These are phyloP conservation scores for Cabera pusaria DNA, from an alignment of 2,888 invertebrate species.

Conservation along the genomic window DNA sequence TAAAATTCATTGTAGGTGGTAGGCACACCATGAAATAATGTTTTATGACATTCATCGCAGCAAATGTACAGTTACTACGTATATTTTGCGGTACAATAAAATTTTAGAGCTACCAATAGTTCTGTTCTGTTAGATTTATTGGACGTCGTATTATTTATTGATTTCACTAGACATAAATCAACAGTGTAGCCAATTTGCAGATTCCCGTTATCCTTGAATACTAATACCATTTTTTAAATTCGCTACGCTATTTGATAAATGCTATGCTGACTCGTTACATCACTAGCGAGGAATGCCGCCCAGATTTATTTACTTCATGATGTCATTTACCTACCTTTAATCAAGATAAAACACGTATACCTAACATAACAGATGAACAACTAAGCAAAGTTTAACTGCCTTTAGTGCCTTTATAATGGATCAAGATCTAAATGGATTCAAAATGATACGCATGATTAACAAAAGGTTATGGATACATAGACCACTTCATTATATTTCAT, in stretches of 20 bases:
- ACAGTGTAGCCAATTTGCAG: constrained; percentile 2
- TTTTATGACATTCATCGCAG: constrained; percentile 2
- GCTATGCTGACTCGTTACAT: constrained; percentile 34
- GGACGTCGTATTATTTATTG: constrained; percentile 10
- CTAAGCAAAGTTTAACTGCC: no score
- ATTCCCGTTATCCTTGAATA: constrained; percentile 31
- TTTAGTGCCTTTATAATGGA: no score
- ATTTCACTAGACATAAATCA: constrained; percentile 13
- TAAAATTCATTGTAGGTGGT: no score
- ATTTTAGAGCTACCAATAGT: constrained; percentile 11
- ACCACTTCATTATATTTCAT: constrained; percentile 23
- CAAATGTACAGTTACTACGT: constrained; percentile 12
- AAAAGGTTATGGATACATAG: constrained; percentile 21
- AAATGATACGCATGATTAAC: constrained; percentile 15
- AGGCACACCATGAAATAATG: constrained; percentile 35
- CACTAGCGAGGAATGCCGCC: constrained; percentile 39
- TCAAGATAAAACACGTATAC: constrained; percentile 2
- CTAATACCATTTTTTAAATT: constrained; percentile 29
- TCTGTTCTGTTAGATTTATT: constrained; percentile 14
- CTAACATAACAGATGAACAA: no score
- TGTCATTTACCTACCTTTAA: constrained; percentile 39
- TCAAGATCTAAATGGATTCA: no score
- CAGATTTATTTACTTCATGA: constrained; percentile 45
- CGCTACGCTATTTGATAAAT: constrained; percentile 25
- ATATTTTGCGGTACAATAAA: constrained; percentile 9